phyloP scores from a whole-genome alignment of 1,140 invertebrate genomes.

The Wiebesia pumilae region DNA sequence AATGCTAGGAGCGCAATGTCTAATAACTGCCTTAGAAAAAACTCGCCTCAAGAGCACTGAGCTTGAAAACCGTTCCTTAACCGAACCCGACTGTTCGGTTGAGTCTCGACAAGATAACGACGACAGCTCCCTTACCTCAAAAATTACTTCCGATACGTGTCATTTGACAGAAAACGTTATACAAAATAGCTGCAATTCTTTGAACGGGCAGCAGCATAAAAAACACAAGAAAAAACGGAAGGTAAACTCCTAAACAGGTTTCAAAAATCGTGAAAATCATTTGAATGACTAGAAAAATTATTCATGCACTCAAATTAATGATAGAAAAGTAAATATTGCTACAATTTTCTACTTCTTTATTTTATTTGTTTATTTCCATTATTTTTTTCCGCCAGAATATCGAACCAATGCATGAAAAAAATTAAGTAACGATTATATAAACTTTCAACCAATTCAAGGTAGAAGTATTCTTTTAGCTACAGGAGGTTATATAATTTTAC shows the following conservation, averaged over 20 bases:
- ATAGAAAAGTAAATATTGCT: constrained; percentile 49
- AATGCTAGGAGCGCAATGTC: constrained; percentile 62
- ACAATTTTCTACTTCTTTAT: neutral
- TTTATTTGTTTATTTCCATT: neutral
- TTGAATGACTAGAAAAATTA: constrained; percentile 49
- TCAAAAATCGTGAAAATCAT: constrained; percentile 57
- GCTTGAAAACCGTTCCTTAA: constrained; percentile 65
- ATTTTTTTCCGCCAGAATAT: constrained; percentile 1
- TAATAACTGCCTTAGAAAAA: constrained; percentile 69
- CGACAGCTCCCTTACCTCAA: constrained; percentile 63
- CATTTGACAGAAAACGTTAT: constrained; percentile 65
- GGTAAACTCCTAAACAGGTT: constrained; percentile 63
- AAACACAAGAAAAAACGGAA: constrained; percentile 72
- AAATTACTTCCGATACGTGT: constrained; percentile 67
- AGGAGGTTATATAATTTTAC: neutral
- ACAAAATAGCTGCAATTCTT: constrained; percentile 66
- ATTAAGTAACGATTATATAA: neutral
- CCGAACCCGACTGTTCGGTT: constrained; percentile 61
- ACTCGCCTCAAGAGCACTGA: constrained; percentile 65
- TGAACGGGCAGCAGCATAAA: constrained; percentile 68
- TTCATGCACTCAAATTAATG: constrained; percentile 48
- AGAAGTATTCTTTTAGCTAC: constrained; percentile 5
- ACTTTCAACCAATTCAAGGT: neutral
- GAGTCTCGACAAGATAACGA: constrained; percentile 66
- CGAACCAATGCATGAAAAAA: neutral